Conservation (phyloP, 2,888 invertebrate genomes). For the Lasioglossum malachurum region DNA sequence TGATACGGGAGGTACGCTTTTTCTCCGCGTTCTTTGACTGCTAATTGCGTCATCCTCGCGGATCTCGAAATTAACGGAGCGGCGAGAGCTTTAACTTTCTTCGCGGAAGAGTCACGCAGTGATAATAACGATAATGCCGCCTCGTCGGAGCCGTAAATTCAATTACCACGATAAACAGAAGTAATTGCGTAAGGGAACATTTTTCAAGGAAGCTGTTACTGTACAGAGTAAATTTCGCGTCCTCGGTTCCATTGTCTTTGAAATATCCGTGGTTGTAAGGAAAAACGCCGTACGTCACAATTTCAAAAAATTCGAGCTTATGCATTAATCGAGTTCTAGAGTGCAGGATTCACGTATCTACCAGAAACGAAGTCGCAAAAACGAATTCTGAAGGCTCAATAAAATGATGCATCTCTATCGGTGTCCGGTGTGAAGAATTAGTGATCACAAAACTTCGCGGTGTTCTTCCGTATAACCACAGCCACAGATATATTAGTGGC, state of each 20-base stretch:
- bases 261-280: neutral
- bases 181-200: slow-evolving; percentile 5
- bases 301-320: too few species aligned
- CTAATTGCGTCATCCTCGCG: neutral
- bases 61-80: slow-evolving; percentile 4
- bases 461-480: too few species aligned
- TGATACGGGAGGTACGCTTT: neutral
- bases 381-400: too few species aligned
- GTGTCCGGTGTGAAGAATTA: too few species aligned
- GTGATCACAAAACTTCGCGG: too few species aligned
- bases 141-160: neutral
- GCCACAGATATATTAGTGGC: too few species aligned
- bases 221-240: neutral
- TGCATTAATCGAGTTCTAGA: too few species aligned
- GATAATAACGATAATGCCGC: neutral
- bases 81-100: neutral
- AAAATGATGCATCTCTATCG: too few species aligned
- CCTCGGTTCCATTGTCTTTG: neutral
- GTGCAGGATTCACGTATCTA: too few species aligned
- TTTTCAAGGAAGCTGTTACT: neutral
- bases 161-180: neutral
- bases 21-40: neutral
- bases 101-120: slow-evolving; percentile 1
- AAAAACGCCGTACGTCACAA: too few species aligned
- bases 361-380: too few species aligned